Evolutionary conservation across 2,888 invertebrate species (phyloP).

Genomic region (Ichneumoninae sp.): DNA sequence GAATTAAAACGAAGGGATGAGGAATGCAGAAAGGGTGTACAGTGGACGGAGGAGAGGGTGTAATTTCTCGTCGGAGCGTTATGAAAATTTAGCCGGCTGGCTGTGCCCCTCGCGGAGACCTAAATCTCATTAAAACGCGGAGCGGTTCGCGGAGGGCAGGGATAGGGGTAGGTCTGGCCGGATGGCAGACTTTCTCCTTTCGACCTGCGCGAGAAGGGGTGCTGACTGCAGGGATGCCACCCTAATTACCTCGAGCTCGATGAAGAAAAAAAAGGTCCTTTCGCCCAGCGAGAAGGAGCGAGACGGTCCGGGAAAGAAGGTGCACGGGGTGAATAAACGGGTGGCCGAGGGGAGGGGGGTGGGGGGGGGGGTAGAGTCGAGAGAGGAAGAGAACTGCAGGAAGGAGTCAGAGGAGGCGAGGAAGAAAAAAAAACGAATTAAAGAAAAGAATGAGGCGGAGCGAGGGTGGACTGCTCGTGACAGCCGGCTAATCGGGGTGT

Average conservation of each 20-base stretch:
- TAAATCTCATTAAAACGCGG: constrained; percentile 82
- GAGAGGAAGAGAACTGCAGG: constrained; percentile 59
- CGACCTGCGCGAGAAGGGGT: constrained; percentile 68
- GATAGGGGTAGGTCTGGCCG: constrained; percentile 64
- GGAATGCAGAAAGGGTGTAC: constrained; percentile 40
- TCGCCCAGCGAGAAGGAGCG: constrained; percentile 51
- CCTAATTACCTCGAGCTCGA: constrained; percentile 83
- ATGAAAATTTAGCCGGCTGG: constrained; percentile 79
- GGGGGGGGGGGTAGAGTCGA: constrained; percentile 59
- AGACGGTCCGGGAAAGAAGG: constrained; percentile 48
- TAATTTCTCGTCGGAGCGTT: constrained; percentile 74
- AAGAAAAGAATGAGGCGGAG: constrained; percentile 83
- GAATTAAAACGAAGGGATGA: constrained; percentile 12
- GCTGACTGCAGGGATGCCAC: constrained; percentile 83
- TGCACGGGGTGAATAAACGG: constrained; percentile 39
- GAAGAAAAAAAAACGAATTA: constrained; percentile 80
- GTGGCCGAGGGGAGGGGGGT: constrained; percentile 60
- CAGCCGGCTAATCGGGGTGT: constrained; percentile 85
- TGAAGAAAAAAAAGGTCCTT: constrained; percentile 75
- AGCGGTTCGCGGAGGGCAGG: constrained; percentile 49
- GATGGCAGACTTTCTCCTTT: constrained; percentile 60
- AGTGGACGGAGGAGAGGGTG: constrained; percentile 21
- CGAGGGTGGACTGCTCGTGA: constrained; percentile 83
- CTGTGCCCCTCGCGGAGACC: constrained; percentile 72
- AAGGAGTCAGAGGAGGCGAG: constrained; percentile 66